Conservation (phyloP, 1,140 invertebrate species). For the Euglossa dilemma region DNA sequence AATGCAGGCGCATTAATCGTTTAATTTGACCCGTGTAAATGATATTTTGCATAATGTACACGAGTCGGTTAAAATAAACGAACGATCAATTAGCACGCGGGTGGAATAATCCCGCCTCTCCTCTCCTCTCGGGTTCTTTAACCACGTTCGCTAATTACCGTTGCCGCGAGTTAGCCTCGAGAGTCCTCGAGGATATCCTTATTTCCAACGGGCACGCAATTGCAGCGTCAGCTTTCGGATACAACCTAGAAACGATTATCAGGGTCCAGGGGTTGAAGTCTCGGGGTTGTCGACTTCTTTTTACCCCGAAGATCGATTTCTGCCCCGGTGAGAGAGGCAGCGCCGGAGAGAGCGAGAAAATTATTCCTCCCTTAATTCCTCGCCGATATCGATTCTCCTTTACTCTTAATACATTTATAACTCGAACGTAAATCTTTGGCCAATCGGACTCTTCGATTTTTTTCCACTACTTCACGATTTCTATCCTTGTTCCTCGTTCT, state of each 20-base stretch:
- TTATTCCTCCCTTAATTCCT: not conserved
- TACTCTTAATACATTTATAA: no score
- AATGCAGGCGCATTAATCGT: no score
- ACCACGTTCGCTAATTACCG: constrained; percentile 22
- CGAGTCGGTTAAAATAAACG: no score
- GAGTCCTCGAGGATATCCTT: constrained; percentile 26
- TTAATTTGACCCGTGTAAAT: no score
- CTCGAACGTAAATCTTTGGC: no score
- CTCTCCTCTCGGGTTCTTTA: not conserved
- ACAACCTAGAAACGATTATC: constrained; percentile 32
- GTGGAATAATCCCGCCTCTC: not conserved
- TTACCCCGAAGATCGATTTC: not conserved
- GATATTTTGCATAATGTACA: no score
- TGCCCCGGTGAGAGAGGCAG: not conserved
- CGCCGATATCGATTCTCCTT: not conserved
- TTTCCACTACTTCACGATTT: no score
- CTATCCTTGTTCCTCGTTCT: no score
- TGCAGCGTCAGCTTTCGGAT: constrained; percentile 21
- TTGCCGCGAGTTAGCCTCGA: not conserved
- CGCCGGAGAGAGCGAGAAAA: not conserved
- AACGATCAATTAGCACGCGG: not conserved
- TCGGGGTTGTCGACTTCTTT: not conserved
- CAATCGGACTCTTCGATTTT: no score
- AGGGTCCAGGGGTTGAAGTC: not conserved
- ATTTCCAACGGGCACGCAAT: constrained; percentile 32